Base-by-base conservation (phyloP, 1,140 invertebrate genomes). In the Drosophila pruinosa region DNA sequence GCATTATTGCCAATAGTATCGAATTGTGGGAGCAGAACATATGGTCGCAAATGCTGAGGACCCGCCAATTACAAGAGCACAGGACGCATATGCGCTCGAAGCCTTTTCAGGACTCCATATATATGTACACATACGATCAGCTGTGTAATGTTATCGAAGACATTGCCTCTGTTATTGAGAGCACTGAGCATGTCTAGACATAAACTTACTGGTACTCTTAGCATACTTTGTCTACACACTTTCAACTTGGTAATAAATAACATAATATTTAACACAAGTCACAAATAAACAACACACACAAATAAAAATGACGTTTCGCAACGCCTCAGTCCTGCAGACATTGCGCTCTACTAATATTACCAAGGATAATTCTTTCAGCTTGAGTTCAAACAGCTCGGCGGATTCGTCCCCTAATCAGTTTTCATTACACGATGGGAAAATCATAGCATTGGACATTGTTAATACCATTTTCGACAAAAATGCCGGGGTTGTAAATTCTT, bases 111-210 rank as follows among this genome's bases (percentile, higher is more conserved):
- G 70, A 86, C 5, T 53, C 72, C 1, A 53, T 83, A 0, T 80
- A 86, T n/a, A 61, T 78, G 1, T 65, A 73, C 6, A 75, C 79
- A 1, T 80, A 90, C 41, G 26, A 45, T 8, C 24, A 63, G 1
- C 14, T 90, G 7, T 74, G 81, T 7, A 52, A 70, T 14, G 43
- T 77, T 12, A 52, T 50, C 1, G 85, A 90, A 34, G 77, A 89
- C 8, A 73, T 89, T 39, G 83, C 69, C 0, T 83, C 89, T 4
- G 70, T 83, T 3, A 89, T 90, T 15, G 85, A 90, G 26, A 78
- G 81, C 43, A 71, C 73, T 19, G 31, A 52, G 28, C n/a, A 47
- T 22, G 50, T 64, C 4, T 76, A 85, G n/a, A 41, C 4, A 2
- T 14, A 43, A 52, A 39, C 3, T 19, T 56, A 22, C 0, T 4